Base-by-base conservation (phyloP, 2,797 vertebrate species). In the Okamejei kenojei region DNA sequence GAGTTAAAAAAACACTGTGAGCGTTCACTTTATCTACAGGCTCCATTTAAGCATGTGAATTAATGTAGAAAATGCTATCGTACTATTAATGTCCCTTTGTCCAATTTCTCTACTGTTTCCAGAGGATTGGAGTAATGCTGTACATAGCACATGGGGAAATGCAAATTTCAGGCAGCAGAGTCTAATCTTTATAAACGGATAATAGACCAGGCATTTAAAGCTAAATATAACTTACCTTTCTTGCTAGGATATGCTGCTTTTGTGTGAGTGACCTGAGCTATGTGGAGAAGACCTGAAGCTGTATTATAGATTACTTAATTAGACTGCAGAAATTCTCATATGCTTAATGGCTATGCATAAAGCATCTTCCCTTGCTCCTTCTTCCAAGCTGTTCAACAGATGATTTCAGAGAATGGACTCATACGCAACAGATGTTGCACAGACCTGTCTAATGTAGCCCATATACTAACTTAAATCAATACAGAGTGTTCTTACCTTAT, bases 371-470 rank as follows among this genome's bases (percentile, higher is more conserved):
- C 90, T 74, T 74, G 21, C 68, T 90, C 32, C 21, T 73, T 91
- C 11, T 73, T 35, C 63, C 71, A 73, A 91, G 90, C 90, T 74
- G 90, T 38, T 91, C 65, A 71, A 11, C 90, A 91, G 90, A 91
- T 91, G 68, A 74, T 74, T 45, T 45, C 38, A 45, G 90, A 73
- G 32, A 74, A 17, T 90, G 58, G n/a, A 68, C n/a, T 26, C 23
- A 23, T 54, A 74, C 68, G 68, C 68, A 73, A 91, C 68, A 91
- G 68, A 91, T 91, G 90, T 91, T 74, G 68, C 29, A 74, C 90
- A 74, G 90, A 91, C 8, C 38, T 74, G 19, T 74, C 3, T 88
- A 74, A 38, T 91, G 73, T 74, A 26, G 13, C 26, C 71, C 13
- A 54, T 74, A 15, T 74, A 91, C 45, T 73, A 45, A 74, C 68